Percentiles rank a stretch among this genome's conserved stretches.
These are phyloP conservation scores for Nothobranchius furzeri DNA, from an alignment of 2,113 vertebrate species.

Conservation along the genomic window DNA sequence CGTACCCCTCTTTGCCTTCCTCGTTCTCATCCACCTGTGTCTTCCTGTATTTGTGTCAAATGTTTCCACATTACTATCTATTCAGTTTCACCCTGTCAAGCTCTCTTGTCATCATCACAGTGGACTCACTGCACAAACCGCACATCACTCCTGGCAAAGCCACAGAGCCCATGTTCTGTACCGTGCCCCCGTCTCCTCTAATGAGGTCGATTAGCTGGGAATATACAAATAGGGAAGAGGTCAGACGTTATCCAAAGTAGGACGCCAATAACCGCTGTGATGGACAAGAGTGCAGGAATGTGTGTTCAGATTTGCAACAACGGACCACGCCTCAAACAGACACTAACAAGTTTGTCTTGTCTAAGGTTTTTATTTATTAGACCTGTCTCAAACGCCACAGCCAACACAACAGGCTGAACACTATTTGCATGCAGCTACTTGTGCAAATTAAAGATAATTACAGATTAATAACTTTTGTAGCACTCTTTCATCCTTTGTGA, in stretches of 20 bases:
- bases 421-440: neutral
- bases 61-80: slow-evolving; percentile 3
- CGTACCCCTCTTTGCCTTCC: neutral
- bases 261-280: slow-evolving; percentile 40
- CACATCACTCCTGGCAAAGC: slow-evolving; percentile 19
- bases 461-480: neutral
- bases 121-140: slow-evolving; percentile 8
- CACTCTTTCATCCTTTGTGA: neutral
- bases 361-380: slow-evolving; percentile 3
- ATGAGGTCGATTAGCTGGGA: slow-evolving; percentile 61
- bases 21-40: slow-evolving; percentile 21
- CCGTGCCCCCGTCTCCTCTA: slow-evolving; percentile 31
- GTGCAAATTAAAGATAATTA: neutral
- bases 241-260: slow-evolving; percentile 60
- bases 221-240: slow-evolving; percentile 25
- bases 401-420: slow-evolving; percentile 4
- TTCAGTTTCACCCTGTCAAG: neutral
- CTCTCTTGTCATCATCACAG: slow-evolving; percentile 22
- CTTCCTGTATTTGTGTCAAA: slow-evolving; percentile 28
- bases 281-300: slow-evolving; percentile 18
- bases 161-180: slow-evolving; percentile 8
- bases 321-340: neutral
- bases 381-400: neutral
- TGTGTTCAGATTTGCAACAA: neutral
- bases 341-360: slow-evolving; percentile 14